These are phyloP conservation scores for Papilio dardanus DNA, from an alignment of 1,140 invertebrate genomes.

Conservation along the genomic window DNA sequence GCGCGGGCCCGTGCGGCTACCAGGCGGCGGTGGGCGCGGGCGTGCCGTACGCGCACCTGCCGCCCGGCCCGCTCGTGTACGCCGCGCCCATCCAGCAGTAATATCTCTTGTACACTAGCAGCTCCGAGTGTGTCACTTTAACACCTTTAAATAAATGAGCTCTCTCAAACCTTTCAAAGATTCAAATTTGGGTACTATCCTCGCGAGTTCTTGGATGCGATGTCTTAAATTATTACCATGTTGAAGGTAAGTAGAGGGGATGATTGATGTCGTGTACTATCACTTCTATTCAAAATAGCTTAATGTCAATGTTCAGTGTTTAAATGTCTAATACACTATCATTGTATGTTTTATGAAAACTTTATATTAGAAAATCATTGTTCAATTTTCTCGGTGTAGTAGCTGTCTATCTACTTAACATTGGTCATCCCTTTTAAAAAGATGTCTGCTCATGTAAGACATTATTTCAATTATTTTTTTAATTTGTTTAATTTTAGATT, in stretches of 20 bases:
- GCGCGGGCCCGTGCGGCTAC: slow-evolving; percentile 78
- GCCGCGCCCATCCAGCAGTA: slow-evolving; percentile 81
- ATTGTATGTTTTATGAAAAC: slow-evolving; percentile 3
- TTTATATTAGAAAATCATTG: not conserved
- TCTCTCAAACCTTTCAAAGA: slow-evolving; percentile 33
- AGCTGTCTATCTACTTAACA: not conserved
- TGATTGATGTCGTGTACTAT: slow-evolving; percentile 32
- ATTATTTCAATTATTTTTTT: slow-evolving; percentile 27
- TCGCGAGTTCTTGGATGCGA: slow-evolving; percentile 28
- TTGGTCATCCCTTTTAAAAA: slow-evolving; percentile 8
- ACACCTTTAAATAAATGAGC: slow-evolving; percentile 25
- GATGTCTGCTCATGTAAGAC: slow-evolving; percentile 30
- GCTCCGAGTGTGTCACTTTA: slow-evolving; percentile 12
- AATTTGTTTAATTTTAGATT: slow-evolving; percentile 49
- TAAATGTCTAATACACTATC: not conserved
- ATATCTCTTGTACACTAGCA: too few relatives aligned
- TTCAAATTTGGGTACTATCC: slow-evolving; percentile 32
- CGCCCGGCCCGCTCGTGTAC: slow-evolving; percentile 76
- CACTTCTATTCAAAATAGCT: slow-evolving; percentile 6
- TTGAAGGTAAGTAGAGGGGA: slow-evolving; percentile 34
- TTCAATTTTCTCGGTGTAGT: slow-evolving; percentile 32
- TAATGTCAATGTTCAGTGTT: slow-evolving; percentile 6
- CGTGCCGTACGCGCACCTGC: slow-evolving; percentile 75
- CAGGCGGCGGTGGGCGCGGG: slow-evolving; percentile 75
- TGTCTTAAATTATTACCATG: slow-evolving; percentile 32